These are phyloP conservation scores for Melieria picta DNA, from an alignment of 2,888 invertebrate species.

Conservation along the genomic window DNA sequence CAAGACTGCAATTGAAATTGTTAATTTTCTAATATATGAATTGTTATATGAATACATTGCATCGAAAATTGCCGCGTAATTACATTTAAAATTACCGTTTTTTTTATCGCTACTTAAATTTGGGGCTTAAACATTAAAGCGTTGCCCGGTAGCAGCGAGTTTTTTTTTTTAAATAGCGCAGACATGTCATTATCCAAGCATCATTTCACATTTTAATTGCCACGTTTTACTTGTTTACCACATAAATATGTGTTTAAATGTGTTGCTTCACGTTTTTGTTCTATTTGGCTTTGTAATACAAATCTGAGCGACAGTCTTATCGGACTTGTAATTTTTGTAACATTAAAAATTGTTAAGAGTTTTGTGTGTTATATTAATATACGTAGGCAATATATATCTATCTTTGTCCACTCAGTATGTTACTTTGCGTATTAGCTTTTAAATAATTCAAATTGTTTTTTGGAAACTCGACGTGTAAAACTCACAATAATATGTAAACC, in stretches of 20 bases:
- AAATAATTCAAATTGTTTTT: too few species aligned
- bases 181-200: slow-evolving; percentile 4
- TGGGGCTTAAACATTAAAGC: too few species aligned
- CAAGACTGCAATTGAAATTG: background rate
- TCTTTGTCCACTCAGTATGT: too few species aligned
- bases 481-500: too few species aligned
- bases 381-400: too few species aligned
- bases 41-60: background rate
- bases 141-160: background rate
- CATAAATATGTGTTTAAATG: too few species aligned
- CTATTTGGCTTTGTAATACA: background rate
- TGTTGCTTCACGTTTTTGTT: slow-evolving; percentile 18
- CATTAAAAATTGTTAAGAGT: too few species aligned
- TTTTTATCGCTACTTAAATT: background rate
- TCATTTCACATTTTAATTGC: slow-evolving; percentile 16
- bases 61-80: background rate
- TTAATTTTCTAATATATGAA: background rate
- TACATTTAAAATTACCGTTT: background rate
- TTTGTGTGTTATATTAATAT: too few species aligned
- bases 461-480: too few species aligned
- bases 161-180: background rate
- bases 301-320: background rate
- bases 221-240: slow-evolving; percentile 34
- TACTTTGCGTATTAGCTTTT: too few species aligned
- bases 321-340: too few species aligned